These are phyloP conservation scores for Tichodroma muraria DNA, from an alignment of 2,113 vertebrate genomes.

Conservation along the genomic window DNA sequence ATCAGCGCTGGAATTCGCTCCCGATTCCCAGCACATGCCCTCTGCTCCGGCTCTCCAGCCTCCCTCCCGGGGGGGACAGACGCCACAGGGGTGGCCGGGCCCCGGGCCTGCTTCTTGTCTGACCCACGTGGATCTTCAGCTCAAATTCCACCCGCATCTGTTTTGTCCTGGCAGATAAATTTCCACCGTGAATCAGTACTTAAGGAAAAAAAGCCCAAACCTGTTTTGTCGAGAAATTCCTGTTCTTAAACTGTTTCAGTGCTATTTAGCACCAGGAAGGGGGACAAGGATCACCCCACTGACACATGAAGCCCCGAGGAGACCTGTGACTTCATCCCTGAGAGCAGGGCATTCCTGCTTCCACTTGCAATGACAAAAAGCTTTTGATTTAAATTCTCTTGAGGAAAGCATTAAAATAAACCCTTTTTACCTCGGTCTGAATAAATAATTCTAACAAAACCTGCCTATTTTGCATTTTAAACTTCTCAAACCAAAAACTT, in stretches of 20 bases:
- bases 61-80: not conserved
- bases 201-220: not conserved
- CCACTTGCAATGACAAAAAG: not conserved
- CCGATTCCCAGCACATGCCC: not conserved
- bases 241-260: not conserved
- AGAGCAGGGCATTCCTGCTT: not conserved
- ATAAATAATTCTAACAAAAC: not conserved
- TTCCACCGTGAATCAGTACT: not conserved
- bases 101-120: not conserved
- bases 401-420: not conserved
- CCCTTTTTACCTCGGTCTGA: not conserved
- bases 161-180: not conserved
- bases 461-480: not conserved
- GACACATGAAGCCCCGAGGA: accelerated
- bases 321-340: not conserved
- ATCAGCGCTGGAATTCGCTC: not conserved
- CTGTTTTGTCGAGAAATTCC: not conserved
- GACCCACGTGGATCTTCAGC: not conserved
- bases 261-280: not conserved
- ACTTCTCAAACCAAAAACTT: not conserved
- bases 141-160: not conserved
- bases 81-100: not conserved
- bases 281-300: not conserved
- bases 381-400: not conserved
- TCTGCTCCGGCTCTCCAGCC: not conserved